phyloP scores from a whole-genome alignment of 1,140 invertebrate species.

The Manduca sexta region DNA sequence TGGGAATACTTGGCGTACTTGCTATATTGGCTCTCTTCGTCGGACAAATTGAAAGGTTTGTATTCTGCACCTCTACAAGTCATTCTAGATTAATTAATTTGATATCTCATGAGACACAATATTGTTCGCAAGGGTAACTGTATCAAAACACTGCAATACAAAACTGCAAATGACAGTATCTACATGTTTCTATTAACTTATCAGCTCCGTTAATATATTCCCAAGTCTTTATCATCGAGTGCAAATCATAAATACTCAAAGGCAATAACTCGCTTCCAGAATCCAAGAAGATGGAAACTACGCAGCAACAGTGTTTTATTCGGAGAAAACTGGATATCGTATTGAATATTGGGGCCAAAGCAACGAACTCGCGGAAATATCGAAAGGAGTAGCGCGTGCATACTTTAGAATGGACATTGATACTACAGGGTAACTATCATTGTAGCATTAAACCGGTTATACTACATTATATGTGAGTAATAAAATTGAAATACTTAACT shows the following conservation, averaged over 20 bases:
- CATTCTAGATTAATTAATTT: too few species aligned
- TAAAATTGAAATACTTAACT: too few species aligned
- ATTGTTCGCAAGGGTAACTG: too few species aligned
- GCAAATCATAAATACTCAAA: neutral
- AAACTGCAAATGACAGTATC: too few species aligned
- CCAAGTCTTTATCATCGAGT: neutral
- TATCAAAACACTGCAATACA: too few species aligned
- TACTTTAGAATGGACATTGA: slow-evolving; percentile 81
- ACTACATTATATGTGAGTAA: too few species aligned
- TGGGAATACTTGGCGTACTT: slow-evolving; percentile 77
- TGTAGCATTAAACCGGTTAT: neutral
- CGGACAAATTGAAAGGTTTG: slow-evolving; percentile 77
- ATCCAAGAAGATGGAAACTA: slow-evolving; percentile 82
- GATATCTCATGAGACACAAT: too few species aligned
- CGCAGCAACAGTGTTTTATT: slow-evolving; percentile 81
- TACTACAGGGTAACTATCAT: slow-evolving; percentile 75
- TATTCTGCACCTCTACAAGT: too few species aligned
- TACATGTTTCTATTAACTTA: too few species aligned
- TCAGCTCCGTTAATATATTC: too few species aligned
- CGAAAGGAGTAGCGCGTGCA: slow-evolving; percentile 78
- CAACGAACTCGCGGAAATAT: slow-evolving; percentile 77
- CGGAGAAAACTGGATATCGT: slow-evolving; percentile 77
- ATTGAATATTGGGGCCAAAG: slow-evolving; percentile 86
- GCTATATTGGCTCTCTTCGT: slow-evolving; percentile 80
- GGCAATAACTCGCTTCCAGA: slow-evolving; percentile 57